Percentiles rank a stretch among this genome's conserved stretches.
Evolutionary conservation across 2,888 invertebrate species (phyloP).

Genomic region (Sericinus montela): DNA sequence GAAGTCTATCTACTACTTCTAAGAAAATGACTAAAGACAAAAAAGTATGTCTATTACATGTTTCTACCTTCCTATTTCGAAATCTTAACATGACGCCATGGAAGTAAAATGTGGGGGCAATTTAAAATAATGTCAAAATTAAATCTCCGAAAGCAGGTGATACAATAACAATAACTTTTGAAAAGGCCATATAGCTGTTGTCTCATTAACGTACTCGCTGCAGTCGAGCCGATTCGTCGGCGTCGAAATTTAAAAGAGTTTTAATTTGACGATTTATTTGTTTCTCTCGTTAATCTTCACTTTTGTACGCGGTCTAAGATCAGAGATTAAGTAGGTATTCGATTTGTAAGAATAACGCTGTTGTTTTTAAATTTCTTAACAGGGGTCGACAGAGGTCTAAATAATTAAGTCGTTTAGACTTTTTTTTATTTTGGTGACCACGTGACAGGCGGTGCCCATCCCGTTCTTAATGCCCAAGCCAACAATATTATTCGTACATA

Average conservation of each 20-base stretch:
- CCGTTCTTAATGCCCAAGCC: too few relatives aligned
- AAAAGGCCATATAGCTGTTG: constrained; percentile 50
- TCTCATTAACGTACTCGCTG: constrained; percentile 51
- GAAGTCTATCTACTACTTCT: too few relatives aligned
- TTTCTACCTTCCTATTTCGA: neutral
- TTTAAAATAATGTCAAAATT: constrained; percentile 6
- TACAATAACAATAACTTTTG: constrained; percentile 38
- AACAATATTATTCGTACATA: too few relatives aligned
- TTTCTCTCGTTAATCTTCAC: constrained; percentile 31
- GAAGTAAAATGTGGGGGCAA: neutral
- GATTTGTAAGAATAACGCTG: too few relatives aligned
- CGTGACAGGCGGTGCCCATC: too few relatives aligned
- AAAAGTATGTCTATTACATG: neutral
- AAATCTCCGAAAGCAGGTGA: constrained; percentile 25
- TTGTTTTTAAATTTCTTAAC: too few relatives aligned
- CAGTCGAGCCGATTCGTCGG: constrained; percentile 9
- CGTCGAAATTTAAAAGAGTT: constrained; percentile 38
- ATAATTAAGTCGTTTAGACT: too few relatives aligned
- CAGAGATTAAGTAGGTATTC: neutral
- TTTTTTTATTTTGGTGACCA: too few relatives aligned
- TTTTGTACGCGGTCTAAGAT: constrained; percentile 13
- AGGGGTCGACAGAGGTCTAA: too few relatives aligned
- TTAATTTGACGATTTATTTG: constrained; percentile 68
- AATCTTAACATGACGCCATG: neutral
- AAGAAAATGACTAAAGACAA: too few relatives aligned